Evolutionary conservation across 2,113 vertebrate species (phyloP), one percentile per base, ranked within the genome.

Genomic region (Triplophysa dalaica): DNA sequence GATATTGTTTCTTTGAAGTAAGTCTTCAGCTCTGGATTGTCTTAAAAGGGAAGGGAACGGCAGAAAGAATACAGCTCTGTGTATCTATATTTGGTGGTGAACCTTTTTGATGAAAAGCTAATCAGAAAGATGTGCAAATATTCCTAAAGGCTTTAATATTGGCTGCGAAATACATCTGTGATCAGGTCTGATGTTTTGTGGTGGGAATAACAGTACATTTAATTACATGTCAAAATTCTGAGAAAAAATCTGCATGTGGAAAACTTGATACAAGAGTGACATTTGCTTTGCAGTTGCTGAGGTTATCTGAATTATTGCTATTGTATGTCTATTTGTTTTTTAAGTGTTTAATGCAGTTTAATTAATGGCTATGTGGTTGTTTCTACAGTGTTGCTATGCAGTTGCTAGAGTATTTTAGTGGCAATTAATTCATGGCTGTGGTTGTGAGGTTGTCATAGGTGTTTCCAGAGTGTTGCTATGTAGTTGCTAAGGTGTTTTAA

Each of bases 21-120:
- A 58, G 69, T 52, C 73, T 67, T 19, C 62, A 75, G 68, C 79
- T 61, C 45, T 63, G 33, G 63, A 67, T 45, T 16, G 43, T 78
- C 79, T 85, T 84, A 70, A 81, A 83, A 84, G 79, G 72, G 19
- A 73, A 82, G 48, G 61, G 78, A 52, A 70, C 58, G 41, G 12
- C 80, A 63, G 29, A 24, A 75, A 58, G 45, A 50, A 21, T 26
- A 54, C 54, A 70, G 70, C 50, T 14, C 19, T 67, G n/a, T 50
- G 38, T 79, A 54, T 65, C 52, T 56, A 60, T 70, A 80, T 73
- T 65, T 72, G 69, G 69, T 29, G 13, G 16, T 43, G 5, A 75
- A 61, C n/a, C 38, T 61, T 48, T 70, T 56, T 10, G 33, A 17
- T 70, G 12, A 48, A 62, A 12, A 63, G 14, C 16, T 43, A 5